A percentile compares a stretch with the other conserved stretches of the same genome.
Conservation (phyloP, 2,797 vertebrate genomes). For the Oceanodroma leucorhoa region DNA sequence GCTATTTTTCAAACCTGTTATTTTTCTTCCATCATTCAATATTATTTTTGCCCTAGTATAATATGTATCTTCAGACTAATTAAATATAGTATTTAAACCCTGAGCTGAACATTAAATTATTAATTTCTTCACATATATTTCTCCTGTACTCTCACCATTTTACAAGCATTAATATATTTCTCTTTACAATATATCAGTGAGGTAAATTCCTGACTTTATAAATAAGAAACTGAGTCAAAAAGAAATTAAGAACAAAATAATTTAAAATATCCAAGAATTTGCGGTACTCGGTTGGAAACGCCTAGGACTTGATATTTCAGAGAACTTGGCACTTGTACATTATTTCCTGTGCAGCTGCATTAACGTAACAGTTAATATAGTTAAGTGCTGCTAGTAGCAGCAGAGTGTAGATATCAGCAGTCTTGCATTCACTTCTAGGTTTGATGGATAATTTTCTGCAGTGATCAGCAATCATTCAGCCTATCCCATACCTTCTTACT, state of each 20-base stretch:
- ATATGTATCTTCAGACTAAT: neutral
- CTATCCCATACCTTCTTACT: neutral
- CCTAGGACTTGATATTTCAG: neutral
- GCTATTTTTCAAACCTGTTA: neutral
- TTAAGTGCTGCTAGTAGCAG: neutral
- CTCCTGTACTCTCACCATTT: neutral
- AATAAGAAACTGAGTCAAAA: neutral
- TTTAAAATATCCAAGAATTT: neutral
- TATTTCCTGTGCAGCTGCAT: neutral
- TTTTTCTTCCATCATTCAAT: neutral
- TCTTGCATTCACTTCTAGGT: neutral
- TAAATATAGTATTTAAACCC: neutral
- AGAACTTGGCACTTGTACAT: neutral
- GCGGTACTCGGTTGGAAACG: fast-evolving
- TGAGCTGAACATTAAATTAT: neutral
- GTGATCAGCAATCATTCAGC: neutral
- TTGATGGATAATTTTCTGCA: neutral
- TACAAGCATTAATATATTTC: neutral
- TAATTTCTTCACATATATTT: neutral
- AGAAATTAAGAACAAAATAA: neutral
- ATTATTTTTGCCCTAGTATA: neutral
- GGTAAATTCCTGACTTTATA: neutral
- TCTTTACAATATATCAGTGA: neutral
- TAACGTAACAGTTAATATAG: neutral
- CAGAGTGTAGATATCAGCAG: neutral